phyloP scores from a whole-genome alignment of 1,140 invertebrate genomes.

The Pantala flavescens region DNA sequence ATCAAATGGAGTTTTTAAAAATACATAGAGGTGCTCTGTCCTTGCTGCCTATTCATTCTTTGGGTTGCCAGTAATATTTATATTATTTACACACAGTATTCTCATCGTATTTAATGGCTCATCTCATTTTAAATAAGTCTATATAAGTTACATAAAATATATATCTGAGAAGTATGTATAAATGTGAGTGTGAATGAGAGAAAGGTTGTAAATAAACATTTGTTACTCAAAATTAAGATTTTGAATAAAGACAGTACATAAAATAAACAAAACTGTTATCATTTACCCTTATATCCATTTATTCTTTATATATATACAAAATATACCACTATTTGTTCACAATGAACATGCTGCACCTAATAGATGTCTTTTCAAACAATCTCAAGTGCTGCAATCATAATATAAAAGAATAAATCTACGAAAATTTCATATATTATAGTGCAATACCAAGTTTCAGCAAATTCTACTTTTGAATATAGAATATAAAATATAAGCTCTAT shows the following conservation, averaged over 20 bases:
- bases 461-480: no score
- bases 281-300: no score
- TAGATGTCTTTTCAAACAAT: no score
- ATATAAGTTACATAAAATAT: background rate
- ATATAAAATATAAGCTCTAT: no score
- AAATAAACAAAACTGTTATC: background rate
- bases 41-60: conserved; percentile 9
- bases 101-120: conserved; percentile 9
- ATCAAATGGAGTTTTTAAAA: conserved; percentile 1
- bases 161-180: background rate
- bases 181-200: background rate
- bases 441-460: no score
- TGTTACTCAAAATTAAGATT: background rate
- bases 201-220: background rate
- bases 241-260: background rate
- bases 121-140: conserved; percentile 4
- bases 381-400: no score
- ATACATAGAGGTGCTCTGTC: conserved; percentile 1
- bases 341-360: no score
- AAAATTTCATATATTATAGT: no score
- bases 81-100: conserved; percentile 9
- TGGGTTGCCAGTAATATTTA: conserved; percentile 9
- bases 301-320: no score
- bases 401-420: no score
- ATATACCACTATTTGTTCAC: no score